Evolutionary conservation across 2,888 invertebrate species (phyloP), one percentile per base, ranked within the genome.

Genomic region (Rosalia funebris): DNA sequence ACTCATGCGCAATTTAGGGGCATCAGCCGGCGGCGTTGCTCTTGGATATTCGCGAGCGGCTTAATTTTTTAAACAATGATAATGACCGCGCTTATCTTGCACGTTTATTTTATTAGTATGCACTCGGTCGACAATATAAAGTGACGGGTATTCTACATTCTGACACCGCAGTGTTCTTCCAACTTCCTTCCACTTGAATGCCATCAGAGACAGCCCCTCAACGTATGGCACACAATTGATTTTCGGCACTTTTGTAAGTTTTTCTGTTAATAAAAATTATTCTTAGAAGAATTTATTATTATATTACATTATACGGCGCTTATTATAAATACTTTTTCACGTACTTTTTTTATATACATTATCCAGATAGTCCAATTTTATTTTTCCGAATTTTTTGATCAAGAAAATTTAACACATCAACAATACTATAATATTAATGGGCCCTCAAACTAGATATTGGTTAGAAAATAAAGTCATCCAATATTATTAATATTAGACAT

Each of bases 1-100:
- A 15, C 15, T n/a, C 44, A 44, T 53, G 42, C 53, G 42, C 53
- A 42, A n/a, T n/a, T n/a, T n/a, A n/a, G n/a, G n/a, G n/a, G n/a
- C n/a, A n/a, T n/a, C n/a, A n/a, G 11, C 0, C 11, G 11, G 9
- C 17, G n/a, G 1, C 15, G 20, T n/a, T 37, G 20, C 37, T 9
- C 9, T 17, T 42, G 14, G 20, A 14, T 15, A 20, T 19, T 39
- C 25, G 37, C 15, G 48, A 14, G n/a, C 19, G 17, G 39, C 20
- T 39, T 39, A 19, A 17, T 48, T 50, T 50, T 50, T 50, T 39
- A 39, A 37, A 50, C n/a, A 17, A 19, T 19, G 7, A 36, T 16
- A 7, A 20, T 37, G 37, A 50, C 19, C 19, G 14, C 19, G 50
- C 25, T 37, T 50, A 39, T 39, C 39, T 39, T 19, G n/a, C 3